phyloP scores from a whole-genome alignment of 2,888 invertebrate species.

The Argyra leucocephala region DNA sequence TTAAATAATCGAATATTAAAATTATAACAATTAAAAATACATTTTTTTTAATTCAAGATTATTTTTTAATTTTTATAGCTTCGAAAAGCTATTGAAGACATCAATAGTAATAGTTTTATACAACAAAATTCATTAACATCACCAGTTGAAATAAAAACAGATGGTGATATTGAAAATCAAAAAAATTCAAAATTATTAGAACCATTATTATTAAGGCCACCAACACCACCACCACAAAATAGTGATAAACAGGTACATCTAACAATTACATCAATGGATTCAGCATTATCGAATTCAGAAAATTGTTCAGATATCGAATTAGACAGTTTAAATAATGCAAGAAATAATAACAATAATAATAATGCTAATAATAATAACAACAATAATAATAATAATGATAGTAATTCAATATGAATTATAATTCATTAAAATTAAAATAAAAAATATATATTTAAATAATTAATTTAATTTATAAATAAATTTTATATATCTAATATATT shows the following conservation, averaged over 20 bases:
- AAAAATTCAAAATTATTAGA: slow-evolving; percentile 11
- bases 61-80: slow-evolving; percentile 46
- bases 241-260: slow-evolving; percentile 41
- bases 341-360: background rate
- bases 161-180: slow-evolving; percentile 13
- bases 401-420: no score
- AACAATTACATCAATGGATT: slow-evolving; percentile 43
- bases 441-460: no score
- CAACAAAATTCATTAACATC: slow-evolving; percentile 28
- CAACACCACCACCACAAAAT: slow-evolving; percentile 18
- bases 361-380: no score
- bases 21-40: no score
- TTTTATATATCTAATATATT: no score
- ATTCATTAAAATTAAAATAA: no score
- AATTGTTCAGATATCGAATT: slow-evolving; percentile 40
- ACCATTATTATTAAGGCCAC: background rate
- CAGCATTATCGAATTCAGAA: slow-evolving; percentile 42
- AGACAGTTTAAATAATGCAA: slow-evolving; percentile 22
- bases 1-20: no score
- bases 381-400: no score
- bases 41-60: background rate
- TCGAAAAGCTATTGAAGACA: slow-evolving; percentile 80
- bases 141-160: background rate
- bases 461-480: no score
- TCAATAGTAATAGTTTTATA: slow-evolving; percentile 65